Evolutionary conservation across 2,888 invertebrate species (phyloP), one percentile per base, ranked within the genome.

Genomic region (Netelia virgata): DNA sequence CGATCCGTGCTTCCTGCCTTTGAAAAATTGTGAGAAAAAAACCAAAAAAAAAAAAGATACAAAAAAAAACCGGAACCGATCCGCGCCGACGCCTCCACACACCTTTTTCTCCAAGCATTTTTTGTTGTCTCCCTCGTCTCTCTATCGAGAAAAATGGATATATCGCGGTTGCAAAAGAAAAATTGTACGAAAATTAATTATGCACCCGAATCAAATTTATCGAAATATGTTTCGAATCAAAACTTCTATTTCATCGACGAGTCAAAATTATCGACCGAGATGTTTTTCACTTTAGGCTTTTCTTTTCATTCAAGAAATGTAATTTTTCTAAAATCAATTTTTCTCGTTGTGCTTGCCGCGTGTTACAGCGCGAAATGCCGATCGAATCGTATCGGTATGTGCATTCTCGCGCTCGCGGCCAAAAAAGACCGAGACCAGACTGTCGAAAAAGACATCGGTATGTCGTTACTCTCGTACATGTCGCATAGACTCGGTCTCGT

Each of bases 1-100:
- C 75, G 70, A 80, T 77, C 76, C 85, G 72, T 81, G 76, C 81
- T 83, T 86, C 85, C 85, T 83, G 85, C 73, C 83, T 80, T 36
- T 70, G 28, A 28, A 78, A 63, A 78, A 63, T 63, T 70, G 28
- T 8, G 50, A 78, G 36, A 36, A 61, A 16, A 68, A 77, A 50
- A 28, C 36, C 20, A 68, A 68, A 20, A 43, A 69, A 23, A 10
- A 68, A 57, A 28, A 57, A 16, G 69, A 57, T 18, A 63, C 43
- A 5, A 63, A 53, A 47, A 47, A 77, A 66, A 41, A 23, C 66
- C 76, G 76, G 23, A 57, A 76, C 68, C 76, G 76, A 57, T 11
- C 63, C 78, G 70, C 70, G 69, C 61, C 70, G 61, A 47, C 76
- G 77, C 78, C 63, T 70, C 70, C 78, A 69, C 70, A 61, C 78